Evolutionary conservation across 2,113 vertebrate species (phyloP).

Genomic region (Geococcyx californianus): DNA sequence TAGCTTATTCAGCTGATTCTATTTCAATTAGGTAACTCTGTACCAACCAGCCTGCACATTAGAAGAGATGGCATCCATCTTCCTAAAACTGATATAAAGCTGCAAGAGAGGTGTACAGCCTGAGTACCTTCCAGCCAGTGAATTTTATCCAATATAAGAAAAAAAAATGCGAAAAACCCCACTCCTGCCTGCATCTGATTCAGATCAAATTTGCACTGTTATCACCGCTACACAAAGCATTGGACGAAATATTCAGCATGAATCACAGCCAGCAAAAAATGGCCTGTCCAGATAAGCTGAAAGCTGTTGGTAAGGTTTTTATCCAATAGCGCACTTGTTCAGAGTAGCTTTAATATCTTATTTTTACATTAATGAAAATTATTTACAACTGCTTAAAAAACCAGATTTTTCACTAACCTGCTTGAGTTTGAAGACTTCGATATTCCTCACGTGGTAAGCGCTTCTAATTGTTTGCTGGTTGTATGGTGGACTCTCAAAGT

Average conservation of each 20-base stretch:
- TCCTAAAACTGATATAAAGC: background rate
- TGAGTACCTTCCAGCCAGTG: background rate
- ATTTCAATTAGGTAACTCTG: background rate
- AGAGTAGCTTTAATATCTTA: background rate
- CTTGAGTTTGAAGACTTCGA: constrained; percentile 95
- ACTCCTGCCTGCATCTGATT: background rate
- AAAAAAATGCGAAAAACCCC: fast-evolving
- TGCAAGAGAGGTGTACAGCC: background rate
- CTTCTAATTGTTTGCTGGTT: constrained; percentile 89
- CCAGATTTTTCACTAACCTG: constrained; percentile 80
- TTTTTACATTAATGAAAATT: background rate
- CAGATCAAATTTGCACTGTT: background rate
- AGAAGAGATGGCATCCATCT: background rate
- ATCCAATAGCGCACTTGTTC: background rate
- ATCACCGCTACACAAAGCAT: fast-evolving
- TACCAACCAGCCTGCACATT: background rate
- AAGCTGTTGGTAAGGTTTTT: background rate
- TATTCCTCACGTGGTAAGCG: constrained; percentile 93
- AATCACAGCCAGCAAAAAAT: background rate
- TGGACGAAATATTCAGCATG: background rate
- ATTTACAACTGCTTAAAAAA: background rate
- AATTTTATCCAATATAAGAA: background rate
- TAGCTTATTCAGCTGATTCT: background rate
- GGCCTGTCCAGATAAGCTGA: background rate
- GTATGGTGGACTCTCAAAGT: constrained; percentile 95